Evolutionary conservation across 2,888 invertebrate species (phyloP).

Genomic region (Koerneria pararmatus): DNA sequence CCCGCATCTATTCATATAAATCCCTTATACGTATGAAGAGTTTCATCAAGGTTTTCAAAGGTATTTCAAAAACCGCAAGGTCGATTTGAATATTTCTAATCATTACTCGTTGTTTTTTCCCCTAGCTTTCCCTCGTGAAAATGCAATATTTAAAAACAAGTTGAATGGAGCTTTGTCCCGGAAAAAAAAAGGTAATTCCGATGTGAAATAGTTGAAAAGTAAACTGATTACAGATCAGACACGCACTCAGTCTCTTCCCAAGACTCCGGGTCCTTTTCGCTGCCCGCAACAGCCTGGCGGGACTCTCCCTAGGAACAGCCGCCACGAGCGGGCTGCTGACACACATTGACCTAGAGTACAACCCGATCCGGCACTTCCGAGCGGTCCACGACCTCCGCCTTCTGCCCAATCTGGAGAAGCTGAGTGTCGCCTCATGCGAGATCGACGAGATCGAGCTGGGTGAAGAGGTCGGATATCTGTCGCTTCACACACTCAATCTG

Average conservation of each 20-base stretch:
- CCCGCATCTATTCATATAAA: too few species aligned
- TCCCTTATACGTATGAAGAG: too few species aligned
- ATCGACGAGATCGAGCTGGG: neutral
- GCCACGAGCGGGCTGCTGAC: slow-evolving; percentile 17
- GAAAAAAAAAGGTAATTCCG: too few species aligned
- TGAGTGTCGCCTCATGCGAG: slow-evolving; percentile 9
- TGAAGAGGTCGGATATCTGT: neutral
- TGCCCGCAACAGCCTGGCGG: neutral
- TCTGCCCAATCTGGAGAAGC: slow-evolving; percentile 20
- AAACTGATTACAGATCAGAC: slow-evolving; percentile 11
- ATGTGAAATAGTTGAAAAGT: too few species aligned
- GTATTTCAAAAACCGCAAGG: too few species aligned
- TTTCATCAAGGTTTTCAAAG: too few species aligned
- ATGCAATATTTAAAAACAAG: too few species aligned
- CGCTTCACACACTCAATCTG: slow-evolving; percentile 20
- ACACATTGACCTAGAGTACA: slow-evolving; percentile 37
- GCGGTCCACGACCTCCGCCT: slow-evolving; percentile 15
- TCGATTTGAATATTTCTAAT: too few species aligned
- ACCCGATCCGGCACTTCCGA: slow-evolving; percentile 28
- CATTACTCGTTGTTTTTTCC: too few species aligned
- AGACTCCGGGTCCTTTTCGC: slow-evolving; percentile 12
- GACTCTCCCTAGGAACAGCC: neutral
- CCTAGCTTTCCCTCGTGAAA: too few species aligned
- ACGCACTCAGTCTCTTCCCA: slow-evolving; percentile 12
- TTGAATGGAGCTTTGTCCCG: too few species aligned